Evolutionary conservation across 2,888 invertebrate species (phyloP), one percentile per base, ranked within the genome.

Genomic region (Heteromurus nitidus): DNA sequence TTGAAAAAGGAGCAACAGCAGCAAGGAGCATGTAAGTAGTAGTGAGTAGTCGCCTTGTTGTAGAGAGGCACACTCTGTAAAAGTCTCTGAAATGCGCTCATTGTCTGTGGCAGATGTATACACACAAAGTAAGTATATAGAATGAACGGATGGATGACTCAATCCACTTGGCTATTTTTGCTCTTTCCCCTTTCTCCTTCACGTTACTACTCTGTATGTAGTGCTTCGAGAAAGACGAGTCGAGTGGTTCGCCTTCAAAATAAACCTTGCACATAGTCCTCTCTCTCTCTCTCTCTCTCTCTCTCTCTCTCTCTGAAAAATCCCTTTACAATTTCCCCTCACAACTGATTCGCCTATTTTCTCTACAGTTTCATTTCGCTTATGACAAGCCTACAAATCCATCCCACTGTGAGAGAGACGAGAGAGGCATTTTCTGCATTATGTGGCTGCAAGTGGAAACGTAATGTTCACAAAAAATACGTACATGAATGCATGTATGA

Each of bases 81-180:
- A 44, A 30, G n/a, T 58, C 20, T 16, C 22, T 42, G 65, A 65
- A 55, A 36, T 72, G 72, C 26, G 11, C 20, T 67, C 75, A 67
- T 58, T 75, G 67, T 67, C 30, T 67, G 68, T 68, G 65, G 42
- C 30, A 44, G 65, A 16, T 24, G 64, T 28, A n/a, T 68, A 20
- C 1, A n/a, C n/a, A 53, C 13, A 2, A 26, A 50, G 20, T 30
- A 50, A 53, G n/a, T 3, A 47, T 26, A 47, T 26, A 42, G 44
- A 67, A 58, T 16, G 9, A 62, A 28, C 18, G 62, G 3, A 62
- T 62, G 75, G 55, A 31, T 55, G 44, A 55, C 67, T 75, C 30
- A 67, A 75, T 58, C 67, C 75, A 75, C 75, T 75, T 58, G 67
- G 53, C 64, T 36, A 53, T 67, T 67, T 74, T 62, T 73, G 65